Conservation (phyloP, 2,888 invertebrate species). For the Ceriagrion tenellum region DNA sequence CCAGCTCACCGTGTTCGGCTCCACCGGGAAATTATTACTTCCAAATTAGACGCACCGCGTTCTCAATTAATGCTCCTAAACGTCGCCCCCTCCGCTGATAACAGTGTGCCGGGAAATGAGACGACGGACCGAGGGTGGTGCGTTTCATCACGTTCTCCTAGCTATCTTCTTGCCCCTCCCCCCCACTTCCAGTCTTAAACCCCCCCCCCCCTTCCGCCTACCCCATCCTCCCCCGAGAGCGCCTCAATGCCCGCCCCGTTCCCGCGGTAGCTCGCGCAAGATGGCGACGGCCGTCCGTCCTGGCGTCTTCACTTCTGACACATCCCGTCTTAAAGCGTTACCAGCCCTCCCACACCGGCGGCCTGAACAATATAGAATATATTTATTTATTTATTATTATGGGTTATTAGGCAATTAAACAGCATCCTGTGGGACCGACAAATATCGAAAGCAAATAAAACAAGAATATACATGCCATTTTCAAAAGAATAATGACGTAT, state of each 20-base stretch:
- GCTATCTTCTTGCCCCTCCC: neutral
- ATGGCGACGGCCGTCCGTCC: neutral
- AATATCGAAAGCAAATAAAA: too few relatives aligned
- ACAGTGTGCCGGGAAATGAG: conserved; percentile 61
- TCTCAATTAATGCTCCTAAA: conserved; percentile 60
- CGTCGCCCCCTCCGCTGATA: conserved; percentile 57
- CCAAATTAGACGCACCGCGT: conserved; percentile 64
- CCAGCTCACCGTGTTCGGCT: neutral
- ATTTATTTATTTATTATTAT: too few relatives aligned
- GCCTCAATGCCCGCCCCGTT: too few relatives aligned
- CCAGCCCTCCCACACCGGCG: neutral
- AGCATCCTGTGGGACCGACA: too few relatives aligned
- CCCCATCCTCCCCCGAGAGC: neutral
- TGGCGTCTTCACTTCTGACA: neutral
- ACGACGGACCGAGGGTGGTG: conserved; percentile 41
- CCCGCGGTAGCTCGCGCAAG: neutral
- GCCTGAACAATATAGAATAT: too few relatives aligned
- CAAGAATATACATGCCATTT: too few relatives aligned
- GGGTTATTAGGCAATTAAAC: too few relatives aligned
- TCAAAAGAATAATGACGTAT: too few relatives aligned
- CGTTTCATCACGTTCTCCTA: conserved; percentile 55
- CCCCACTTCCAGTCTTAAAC: neutral
- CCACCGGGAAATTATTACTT: conserved; percentile 46
- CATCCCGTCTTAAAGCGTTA: neutral
- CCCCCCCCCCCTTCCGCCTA: neutral